A percentile compares a stretch with the other conserved stretches of the same genome.
phyloP scores from a whole-genome alignment of 23 tunicate species.

The Trididemnum clinides region DNA sequence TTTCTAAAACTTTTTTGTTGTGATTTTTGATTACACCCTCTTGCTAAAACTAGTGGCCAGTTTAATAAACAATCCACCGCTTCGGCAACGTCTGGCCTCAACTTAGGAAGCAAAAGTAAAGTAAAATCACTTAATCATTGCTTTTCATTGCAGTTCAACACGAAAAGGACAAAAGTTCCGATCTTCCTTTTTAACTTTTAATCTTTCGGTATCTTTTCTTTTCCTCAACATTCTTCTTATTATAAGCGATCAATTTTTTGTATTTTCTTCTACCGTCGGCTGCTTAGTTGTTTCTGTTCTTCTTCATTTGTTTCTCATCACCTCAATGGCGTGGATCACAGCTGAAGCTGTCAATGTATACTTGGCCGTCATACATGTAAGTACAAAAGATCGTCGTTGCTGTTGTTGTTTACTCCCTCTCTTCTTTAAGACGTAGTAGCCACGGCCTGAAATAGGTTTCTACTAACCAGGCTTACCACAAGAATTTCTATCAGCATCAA shows the following conservation, averaged over 20 bases:
- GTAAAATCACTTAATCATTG: neutral
- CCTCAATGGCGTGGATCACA: constrained; percentile 71
- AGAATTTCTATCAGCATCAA: too few species aligned
- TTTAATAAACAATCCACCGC: too few species aligned
- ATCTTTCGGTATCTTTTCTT: neutral
- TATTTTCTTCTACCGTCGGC: neutral
- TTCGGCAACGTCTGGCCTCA: too few species aligned
- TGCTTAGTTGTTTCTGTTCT: constrained; percentile 62
- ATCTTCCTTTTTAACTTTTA: constrained; percentile 1
- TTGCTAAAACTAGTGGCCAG: too few species aligned
- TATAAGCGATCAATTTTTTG: neutral
- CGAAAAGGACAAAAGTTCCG: neutral
- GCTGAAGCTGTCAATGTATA: constrained; percentile 80
- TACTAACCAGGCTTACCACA: too few species aligned
- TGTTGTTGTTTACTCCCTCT: too few species aligned
- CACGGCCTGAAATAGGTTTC: too few species aligned
- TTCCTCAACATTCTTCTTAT: constrained; percentile 21
- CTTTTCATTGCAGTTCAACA: neutral
- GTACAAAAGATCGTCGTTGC: neutral
- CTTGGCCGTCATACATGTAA: constrained; percentile 54
- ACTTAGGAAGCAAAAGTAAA: too few species aligned
- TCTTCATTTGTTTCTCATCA: constrained; percentile 60
- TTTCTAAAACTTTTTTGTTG: too few species aligned
- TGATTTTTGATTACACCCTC: too few species aligned
- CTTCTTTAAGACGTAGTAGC: too few species aligned